A percentile compares a stretch with the other conserved stretches of the same genome.
These are phyloP conservation scores for Dascillus cervinus DNA, from an alignment of 2,888 invertebrate genomes.

Conservation along the genomic window DNA sequence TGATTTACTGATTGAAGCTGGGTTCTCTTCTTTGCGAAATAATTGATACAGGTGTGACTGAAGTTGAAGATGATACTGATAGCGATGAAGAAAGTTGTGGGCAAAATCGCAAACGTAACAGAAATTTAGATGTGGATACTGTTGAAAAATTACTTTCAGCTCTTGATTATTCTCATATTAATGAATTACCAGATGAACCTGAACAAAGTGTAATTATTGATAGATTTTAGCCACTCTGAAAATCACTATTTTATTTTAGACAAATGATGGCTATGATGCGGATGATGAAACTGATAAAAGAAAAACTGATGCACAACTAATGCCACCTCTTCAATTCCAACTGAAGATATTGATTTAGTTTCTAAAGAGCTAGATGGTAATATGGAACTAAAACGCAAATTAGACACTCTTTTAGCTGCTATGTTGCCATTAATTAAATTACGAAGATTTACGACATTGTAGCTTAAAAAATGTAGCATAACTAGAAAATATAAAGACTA, in stretches of 20 bases:
- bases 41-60: constrained; percentile 43
- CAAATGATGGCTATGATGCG: too few relatives aligned
- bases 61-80: constrained; percentile 16
- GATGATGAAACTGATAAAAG: too few relatives aligned
- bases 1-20: constrained; percentile 58
- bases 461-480: too few relatives aligned
- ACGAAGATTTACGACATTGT: too few relatives aligned
- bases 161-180: constrained; percentile 89
- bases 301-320: constrained; percentile 71
- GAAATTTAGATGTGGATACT: too few relatives aligned
- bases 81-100: background rate
- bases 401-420: constrained; percentile 91
- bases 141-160: constrained; percentile 65
- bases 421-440: constrained; percentile 97
- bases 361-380: constrained; percentile 24
- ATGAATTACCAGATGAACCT: constrained; percentile 87
- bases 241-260: too few relatives aligned
- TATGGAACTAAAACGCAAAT: constrained; percentile 44
- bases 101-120: too few relatives aligned
- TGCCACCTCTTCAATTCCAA: constrained; percentile 76
- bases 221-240: too few relatives aligned
- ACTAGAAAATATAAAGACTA: too few relatives aligned
- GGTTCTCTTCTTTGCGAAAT: constrained; percentile 75
- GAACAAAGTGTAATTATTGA: too few relatives aligned
- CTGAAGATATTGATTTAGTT: constrained; percentile 4